These are phyloP conservation scores for Notechis scutatus DNA, from an alignment of 2,113 vertebrate genomes.

Conservation along the genomic window DNA sequence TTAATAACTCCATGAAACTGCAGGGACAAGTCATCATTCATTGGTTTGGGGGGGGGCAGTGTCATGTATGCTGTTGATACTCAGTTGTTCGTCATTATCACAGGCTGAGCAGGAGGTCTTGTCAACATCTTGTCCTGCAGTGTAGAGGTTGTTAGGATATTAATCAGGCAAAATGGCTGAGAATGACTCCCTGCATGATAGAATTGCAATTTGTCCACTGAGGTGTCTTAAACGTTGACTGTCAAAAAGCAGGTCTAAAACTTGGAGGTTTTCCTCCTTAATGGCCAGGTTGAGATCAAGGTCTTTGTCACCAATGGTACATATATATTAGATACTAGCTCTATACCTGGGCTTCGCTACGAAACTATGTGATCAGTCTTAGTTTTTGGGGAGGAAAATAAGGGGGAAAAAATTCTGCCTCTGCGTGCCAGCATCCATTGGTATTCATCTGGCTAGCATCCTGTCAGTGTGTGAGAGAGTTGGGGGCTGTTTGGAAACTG, in stretches of 20 bases:
- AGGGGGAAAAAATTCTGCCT: too few relatives aligned
- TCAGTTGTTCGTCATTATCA: neutral
- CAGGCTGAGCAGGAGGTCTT: neutral
- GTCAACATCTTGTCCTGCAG: neutral
- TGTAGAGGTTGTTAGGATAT: neutral
- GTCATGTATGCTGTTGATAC: neutral
- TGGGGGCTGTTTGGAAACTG: too few relatives aligned
- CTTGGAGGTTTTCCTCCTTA: neutral
- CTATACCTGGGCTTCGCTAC: too few relatives aligned
- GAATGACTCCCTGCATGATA: neutral
- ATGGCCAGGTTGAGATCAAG: neutral
- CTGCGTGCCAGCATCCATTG: too few relatives aligned
- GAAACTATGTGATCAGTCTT: too few relatives aligned
- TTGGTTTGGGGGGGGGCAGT: neutral
- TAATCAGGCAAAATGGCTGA: neutral
- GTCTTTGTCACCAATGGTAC: neutral
- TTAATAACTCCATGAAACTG: neutral
- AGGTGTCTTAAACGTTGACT: neutral
- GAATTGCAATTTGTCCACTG: neutral
- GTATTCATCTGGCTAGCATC: too few relatives aligned
- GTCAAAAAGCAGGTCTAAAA: neutral
- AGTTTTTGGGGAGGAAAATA: too few relatives aligned
- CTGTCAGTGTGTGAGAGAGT: too few relatives aligned
- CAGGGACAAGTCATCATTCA: neutral
- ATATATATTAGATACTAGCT: neutral